A percentile compares a stretch with the other conserved stretches of the same genome.
Evolutionary conservation across 2,113 vertebrate species (phyloP).

Genomic region (Coracopsis vasa): DNA sequence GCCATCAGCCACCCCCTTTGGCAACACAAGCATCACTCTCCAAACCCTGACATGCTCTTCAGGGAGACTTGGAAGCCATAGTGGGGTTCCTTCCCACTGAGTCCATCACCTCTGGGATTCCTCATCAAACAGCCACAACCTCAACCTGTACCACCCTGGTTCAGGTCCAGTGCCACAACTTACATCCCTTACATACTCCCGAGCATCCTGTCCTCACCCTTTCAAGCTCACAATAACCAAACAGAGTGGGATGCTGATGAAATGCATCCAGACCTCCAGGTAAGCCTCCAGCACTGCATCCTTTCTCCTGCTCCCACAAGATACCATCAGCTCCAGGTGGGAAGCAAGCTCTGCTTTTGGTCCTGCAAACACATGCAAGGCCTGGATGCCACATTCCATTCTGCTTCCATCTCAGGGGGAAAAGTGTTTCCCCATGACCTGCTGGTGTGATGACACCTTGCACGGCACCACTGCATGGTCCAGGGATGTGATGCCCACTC

Average conservation of each 20-base stretch:
- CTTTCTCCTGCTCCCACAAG: neutral
- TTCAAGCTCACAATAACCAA: neutral
- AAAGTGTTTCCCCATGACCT: neutral
- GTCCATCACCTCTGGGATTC: neutral
- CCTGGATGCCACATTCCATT: neutral
- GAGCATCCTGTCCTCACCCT: neutral
- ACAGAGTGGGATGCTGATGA: neutral
- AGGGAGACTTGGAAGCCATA: neutral
- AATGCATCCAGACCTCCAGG: neutral
- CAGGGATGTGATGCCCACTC: rapidly evolving
- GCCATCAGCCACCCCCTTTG: neutral
- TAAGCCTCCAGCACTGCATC: neutral
- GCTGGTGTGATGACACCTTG: neutral
- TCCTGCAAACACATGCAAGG: neutral
- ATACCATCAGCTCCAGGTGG: neutral
- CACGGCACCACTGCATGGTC: rapidly evolving
- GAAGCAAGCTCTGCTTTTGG: neutral
- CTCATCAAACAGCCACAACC: neutral
- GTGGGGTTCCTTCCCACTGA: neutral
- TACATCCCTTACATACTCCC: neutral
- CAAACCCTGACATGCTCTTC: neutral
- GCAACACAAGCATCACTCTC: neutral
- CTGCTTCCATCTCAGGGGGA: neutral
- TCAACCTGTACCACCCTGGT: neutral
- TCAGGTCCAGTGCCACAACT: neutral